A percentile compares a stretch with the other conserved stretches of the same genome.
These are phyloP conservation scores for Penaeus chinensis DNA, from an alignment of 1,140 invertebrate genomes.

Conservation along the genomic window DNA sequence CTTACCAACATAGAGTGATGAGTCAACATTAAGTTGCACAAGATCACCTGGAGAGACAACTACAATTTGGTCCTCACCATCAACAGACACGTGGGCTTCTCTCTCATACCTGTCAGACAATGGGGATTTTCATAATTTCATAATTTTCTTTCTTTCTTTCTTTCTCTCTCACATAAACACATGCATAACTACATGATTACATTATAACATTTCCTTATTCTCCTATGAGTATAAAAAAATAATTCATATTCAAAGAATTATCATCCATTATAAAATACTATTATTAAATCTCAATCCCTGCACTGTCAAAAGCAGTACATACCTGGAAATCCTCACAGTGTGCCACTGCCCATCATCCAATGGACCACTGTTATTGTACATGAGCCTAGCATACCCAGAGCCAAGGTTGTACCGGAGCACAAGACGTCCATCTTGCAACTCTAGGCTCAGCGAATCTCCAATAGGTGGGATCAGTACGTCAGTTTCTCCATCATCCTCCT, in stretches of 20 bases:
- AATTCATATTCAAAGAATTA: no score
- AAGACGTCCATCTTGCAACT: conserved; percentile 81
- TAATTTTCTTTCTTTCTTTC: no score
- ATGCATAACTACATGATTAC: no score
- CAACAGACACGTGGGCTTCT: conserved; percentile 85
- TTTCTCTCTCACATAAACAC: no score
- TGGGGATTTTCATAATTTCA: not conserved
- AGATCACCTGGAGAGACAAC: conserved; percentile 85
- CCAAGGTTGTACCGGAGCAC: conserved; percentile 74
- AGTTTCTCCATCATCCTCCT: conserved; percentile 68
- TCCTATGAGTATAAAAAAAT: no score
- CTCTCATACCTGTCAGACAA: conserved; percentile 80
- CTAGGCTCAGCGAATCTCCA: conserved; percentile 85
- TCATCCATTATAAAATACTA: no score
- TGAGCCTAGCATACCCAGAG: conserved; percentile 72
- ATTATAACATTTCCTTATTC: no score
- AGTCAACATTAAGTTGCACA: conserved; percentile 86
- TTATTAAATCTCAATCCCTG: not conserved
- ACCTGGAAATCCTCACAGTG: conserved; percentile 87
- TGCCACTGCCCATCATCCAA: conserved; percentile 95
- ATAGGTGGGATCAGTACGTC: conserved; percentile 64
- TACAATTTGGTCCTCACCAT: conserved; percentile 82
- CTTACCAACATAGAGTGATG: conserved; percentile 86
- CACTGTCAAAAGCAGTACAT: conserved; percentile 60
- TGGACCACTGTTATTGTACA: conserved; percentile 83